phyloP scores from a whole-genome alignment of 2,888 invertebrate genomes.

The Antitype chi region DNA sequence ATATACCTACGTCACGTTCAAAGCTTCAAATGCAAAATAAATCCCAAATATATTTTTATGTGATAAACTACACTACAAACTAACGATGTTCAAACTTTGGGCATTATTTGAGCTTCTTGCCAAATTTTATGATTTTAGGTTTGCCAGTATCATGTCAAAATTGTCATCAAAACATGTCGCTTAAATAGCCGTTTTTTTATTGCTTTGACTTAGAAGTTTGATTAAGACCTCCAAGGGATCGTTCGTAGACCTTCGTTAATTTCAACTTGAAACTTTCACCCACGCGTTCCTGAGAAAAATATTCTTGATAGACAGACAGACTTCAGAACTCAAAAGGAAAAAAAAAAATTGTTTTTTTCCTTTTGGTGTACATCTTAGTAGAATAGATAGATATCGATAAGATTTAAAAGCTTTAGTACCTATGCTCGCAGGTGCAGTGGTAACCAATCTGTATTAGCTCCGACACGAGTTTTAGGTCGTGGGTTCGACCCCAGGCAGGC shows the following conservation, averaged over 20 bases:
- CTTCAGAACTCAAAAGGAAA: no score
- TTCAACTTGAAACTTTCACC: not conserved
- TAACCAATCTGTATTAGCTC: no score
- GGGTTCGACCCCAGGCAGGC: no score
- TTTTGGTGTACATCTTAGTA: not conserved
- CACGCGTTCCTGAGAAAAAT: not conserved
- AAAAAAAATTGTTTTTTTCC: not conserved
- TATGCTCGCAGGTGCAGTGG: no score
- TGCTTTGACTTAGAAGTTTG: not conserved
- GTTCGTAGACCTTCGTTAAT: not conserved
- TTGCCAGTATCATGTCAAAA: not conserved
- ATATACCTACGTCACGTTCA: no score
- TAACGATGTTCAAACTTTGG: not conserved
- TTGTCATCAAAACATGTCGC: not conserved
- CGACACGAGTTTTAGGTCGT: no score
- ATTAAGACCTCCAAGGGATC: not conserved
- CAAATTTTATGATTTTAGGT: not conserved
- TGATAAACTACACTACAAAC: not conserved
- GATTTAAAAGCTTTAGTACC: not conserved
- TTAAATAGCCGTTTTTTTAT: not conserved
- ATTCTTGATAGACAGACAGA: not conserved
- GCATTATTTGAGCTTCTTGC: not conserved
- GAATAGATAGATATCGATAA: not conserved
- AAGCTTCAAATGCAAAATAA: no score
- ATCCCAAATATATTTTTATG: no score